These are phyloP conservation scores for Poeciliopsis prolifica DNA, from an alignment of 2,113 vertebrate species.

Conservation along the genomic window DNA sequence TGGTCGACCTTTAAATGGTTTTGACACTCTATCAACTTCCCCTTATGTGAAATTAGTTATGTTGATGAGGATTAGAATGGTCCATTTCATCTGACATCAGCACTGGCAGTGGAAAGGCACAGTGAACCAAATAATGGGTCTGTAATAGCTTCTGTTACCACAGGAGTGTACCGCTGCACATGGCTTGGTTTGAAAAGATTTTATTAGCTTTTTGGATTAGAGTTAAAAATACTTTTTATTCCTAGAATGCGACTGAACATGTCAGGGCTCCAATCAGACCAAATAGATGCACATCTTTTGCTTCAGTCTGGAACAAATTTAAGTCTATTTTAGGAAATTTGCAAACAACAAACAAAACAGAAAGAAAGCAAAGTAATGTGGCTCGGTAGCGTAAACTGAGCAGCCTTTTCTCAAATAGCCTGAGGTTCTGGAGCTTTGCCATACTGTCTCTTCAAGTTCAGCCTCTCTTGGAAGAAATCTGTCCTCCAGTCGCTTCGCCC, in stretches of 20 bases:
- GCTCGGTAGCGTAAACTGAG: constrained; percentile 38
- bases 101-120: constrained; percentile 57
- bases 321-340: constrained; percentile 10
- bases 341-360: background rate
- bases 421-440: constrained; percentile 34
- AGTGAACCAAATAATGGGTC: constrained; percentile 66
- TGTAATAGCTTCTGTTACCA: constrained; percentile 67
- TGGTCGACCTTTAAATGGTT: constrained; percentile 62
- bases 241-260: constrained; percentile 27
- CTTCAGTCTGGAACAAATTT: background rate
- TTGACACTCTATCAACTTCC: constrained; percentile 65
- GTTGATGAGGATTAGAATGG: constrained; percentile 72
- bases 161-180: constrained; percentile 38
- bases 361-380: constrained; percentile 21
- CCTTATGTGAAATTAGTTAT: constrained; percentile 72
- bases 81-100: constrained; percentile 63
- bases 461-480: constrained; percentile 18
- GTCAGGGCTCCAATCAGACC: background rate
- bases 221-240: constrained; percentile 24
- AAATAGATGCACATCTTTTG: constrained; percentile 18
- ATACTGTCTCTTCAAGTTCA: constrained; percentile 61
- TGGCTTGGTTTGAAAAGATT: constrained; percentile 35
- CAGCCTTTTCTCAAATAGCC: constrained; percentile 40
- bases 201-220: constrained; percentile 36
- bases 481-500: constrained; percentile 45